Evolutionary conservation across 2,113 vertebrate species (phyloP).

Genomic region (Clarias batrachus): DNA sequence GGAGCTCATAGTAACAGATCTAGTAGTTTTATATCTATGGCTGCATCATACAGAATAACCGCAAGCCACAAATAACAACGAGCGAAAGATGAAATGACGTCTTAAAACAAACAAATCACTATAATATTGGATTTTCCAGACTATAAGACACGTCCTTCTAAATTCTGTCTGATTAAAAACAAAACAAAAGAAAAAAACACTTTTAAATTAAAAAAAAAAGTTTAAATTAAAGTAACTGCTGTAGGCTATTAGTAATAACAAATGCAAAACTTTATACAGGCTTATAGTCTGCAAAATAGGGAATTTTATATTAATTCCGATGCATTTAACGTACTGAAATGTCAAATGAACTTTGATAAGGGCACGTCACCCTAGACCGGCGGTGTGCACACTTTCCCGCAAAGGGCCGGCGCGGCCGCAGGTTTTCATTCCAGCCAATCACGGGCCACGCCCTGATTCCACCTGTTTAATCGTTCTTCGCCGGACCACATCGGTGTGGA

Average conservation of each 20-base stretch:
- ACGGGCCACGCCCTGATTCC: neutral
- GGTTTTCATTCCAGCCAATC: neutral
- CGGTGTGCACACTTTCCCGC: neutral
- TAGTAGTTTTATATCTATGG: slow-evolving; percentile 44
- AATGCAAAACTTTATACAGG: neutral
- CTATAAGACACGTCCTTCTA: neutral
- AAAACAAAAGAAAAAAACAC: neutral
- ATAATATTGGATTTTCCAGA: neutral
- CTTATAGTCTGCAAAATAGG: slow-evolving; percentile 6
- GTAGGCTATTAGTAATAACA: neutral
- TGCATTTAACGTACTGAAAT: slow-evolving; percentile 37
- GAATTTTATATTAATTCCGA: slow-evolving; percentile 18
- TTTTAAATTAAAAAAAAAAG: neutral
- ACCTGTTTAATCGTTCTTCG: neutral
- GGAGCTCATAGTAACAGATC: neutral
- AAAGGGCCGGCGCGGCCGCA: too few relatives aligned
- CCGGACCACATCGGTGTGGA: neutral
- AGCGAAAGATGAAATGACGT: neutral
- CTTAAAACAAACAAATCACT: slow-evolving; percentile 28
- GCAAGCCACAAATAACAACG: neutral
- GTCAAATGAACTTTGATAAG: slow-evolving; percentile 56
- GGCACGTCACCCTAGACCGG: slow-evolving; percentile 41
- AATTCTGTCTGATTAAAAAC: neutral
- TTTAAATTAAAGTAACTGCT: neutral
- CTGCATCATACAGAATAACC: neutral